Evolutionary conservation across 2,797 vertebrate species (phyloP), one percentile per base, ranked within the genome.

Genomic region (Urosaurus nigricauda): DNA sequence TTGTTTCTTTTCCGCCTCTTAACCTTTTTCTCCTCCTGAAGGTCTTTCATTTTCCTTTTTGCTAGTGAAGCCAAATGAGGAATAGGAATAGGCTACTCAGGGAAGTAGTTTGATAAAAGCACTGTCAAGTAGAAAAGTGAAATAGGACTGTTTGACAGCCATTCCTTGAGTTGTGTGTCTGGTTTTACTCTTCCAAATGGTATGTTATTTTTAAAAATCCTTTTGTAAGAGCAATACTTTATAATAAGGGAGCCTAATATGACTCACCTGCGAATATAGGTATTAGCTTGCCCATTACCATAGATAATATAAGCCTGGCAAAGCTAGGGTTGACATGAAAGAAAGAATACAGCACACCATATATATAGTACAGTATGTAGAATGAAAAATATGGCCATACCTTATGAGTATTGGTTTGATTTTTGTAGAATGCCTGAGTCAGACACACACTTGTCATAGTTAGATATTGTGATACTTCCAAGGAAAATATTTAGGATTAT

Each of bases 31-130:
- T 71, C n/a, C 26, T 84, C 40, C 56, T 53, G 13, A 53, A 40
- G 29, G 21, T 87, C 29, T 60, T 74, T 6, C 35, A 80, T 80
- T 51, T 79, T 68, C 70, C 51, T 47, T 83, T 88, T 88, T 70
- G 79, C 79, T n/a, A 83, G 63, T 60, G 65, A 26, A 88, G 79
- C 40, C 32, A 78, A 86, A 78, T n/a, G 43, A 58, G 35, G 14
- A 71, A 29, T 9, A 51, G 37, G 77, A 35, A 43, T 85, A 51
- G 40, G 24, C 37, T 63, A 32, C 24, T 81, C 68, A 74, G n/a
- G 51, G 68, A 87, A n/a, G 32, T 85, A 88, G 60, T 81, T 77
- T 60, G 43, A 47, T 83, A 14, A 75, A 88, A 82, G 73, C 19
- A 78, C 75, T 43, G 32, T 32, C 78, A 47, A 85, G 73, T 79